These are phyloP conservation scores for Zele albiditarsus DNA, from an alignment of 2,888 invertebrate genomes.

Conservation along the genomic window DNA sequence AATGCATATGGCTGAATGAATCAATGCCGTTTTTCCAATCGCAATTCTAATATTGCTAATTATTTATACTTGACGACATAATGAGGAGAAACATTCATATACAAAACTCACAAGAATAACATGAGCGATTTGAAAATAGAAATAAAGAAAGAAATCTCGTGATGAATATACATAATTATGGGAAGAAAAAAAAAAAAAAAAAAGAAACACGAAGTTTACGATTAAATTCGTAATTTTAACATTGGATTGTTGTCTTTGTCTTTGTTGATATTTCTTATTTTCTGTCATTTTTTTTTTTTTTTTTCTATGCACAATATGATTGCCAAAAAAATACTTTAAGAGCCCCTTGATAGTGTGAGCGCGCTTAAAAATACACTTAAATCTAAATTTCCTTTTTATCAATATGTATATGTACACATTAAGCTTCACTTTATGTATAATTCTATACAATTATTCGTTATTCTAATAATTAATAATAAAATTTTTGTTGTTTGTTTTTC, in stretches of 20 bases:
- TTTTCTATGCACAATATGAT: slow-evolving; percentile 41
- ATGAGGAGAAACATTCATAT: not conserved
- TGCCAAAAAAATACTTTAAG: slow-evolving; percentile 58
- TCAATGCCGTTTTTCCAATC: not conserved
- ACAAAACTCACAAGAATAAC: not conserved
- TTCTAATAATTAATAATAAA: slow-evolving; percentile 70
- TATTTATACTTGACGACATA: slow-evolving; percentile 7
- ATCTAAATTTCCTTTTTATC: slow-evolving; percentile 45
- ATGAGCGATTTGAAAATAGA: not conserved
- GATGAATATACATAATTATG: not conserved
- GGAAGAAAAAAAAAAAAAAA: not conserved
- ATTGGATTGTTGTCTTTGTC: slow-evolving; percentile 1
- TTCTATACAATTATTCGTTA: slow-evolving; percentile 70
- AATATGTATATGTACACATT: slow-evolving; percentile 52
- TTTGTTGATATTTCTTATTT: slow-evolving; percentile 24
- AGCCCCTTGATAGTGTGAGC: slow-evolving; percentile 67
- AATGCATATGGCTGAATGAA: slow-evolving; percentile 30
- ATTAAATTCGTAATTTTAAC: slow-evolving; percentile 42
- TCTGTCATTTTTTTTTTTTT: slow-evolving; percentile 27
- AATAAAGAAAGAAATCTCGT: not conserved
- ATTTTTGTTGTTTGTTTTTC: slow-evolving; percentile 34
- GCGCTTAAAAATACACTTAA: slow-evolving; percentile 64
- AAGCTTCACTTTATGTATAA: slow-evolving; percentile 57
- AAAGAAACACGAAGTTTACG: slow-evolving; percentile 18
- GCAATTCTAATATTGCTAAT: slow-evolving; percentile 11